These are phyloP conservation scores for Syritta pipiens DNA, from an alignment of 2,888 invertebrate species.

Conservation along the genomic window DNA sequence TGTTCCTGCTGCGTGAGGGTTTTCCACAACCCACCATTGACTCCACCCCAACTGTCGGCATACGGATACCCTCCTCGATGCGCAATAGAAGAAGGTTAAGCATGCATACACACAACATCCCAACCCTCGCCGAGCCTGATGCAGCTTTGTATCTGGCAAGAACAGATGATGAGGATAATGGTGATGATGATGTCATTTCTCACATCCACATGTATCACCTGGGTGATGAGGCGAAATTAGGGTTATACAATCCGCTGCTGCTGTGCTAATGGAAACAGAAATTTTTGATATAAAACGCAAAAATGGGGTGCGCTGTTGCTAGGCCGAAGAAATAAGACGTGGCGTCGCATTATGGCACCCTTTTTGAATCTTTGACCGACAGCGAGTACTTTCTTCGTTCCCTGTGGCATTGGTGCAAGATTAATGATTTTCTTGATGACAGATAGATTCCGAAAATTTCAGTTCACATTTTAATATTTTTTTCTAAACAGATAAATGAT, in stretches of 20 bases:
- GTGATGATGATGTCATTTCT: constrained; percentile 62
- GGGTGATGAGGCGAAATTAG: constrained; percentile 63
- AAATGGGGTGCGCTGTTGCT: constrained; percentile 48
- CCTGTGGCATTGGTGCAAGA: constrained; percentile 56
- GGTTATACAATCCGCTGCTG: constrained; percentile 42
- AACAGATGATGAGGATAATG: constrained; percentile 45
- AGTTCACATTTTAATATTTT: constrained; percentile 8
- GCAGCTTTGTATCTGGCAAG: constrained; percentile 35
- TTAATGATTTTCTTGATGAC: constrained; percentile 65
- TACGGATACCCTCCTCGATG: neutral
- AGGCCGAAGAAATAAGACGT: constrained; percentile 30
- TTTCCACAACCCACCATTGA: constrained; percentile 34
- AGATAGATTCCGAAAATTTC: constrained; percentile 44
- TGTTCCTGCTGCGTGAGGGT: constrained; percentile 28
- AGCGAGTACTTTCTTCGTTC: too few species aligned
- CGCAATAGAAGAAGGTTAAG: constrained; percentile 38
- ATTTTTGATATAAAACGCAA: constrained; percentile 39
- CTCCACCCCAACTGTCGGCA: constrained; percentile 19
- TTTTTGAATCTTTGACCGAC: constrained; percentile 27
- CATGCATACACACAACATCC: constrained; percentile 40
- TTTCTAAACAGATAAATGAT: too few species aligned
- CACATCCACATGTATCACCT: constrained; percentile 51
- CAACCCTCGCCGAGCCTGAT: constrained; percentile 38
- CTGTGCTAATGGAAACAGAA: constrained; percentile 54
- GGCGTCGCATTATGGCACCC: constrained; percentile 22